Evolutionary conservation across 2,113 vertebrate species (phyloP), one percentile per base, ranked within the genome.

Genomic region (Nicator chloris): DNA sequence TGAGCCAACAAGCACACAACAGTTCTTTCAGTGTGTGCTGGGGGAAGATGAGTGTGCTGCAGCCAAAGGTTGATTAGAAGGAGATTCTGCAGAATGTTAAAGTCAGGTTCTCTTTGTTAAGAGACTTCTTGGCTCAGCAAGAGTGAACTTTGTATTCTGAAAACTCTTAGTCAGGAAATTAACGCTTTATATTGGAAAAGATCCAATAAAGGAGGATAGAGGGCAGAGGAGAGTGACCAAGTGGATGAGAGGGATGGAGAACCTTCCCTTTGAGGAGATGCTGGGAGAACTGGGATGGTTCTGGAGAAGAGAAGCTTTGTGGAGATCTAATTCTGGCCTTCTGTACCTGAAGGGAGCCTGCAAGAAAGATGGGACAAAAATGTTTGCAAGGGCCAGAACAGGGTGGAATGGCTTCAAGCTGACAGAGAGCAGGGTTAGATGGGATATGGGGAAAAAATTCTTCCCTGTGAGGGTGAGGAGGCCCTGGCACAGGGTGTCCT

Each of bases 181-280:
- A 35, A 20, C 0, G 3, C 16, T 68, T 51, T 42, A 0, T 53
- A 0, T 3, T 42, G 70, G 54, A 31, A 26, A 4, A 15, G 30
- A 12, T 35, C 30, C 54, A 35, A 6, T 3, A 20, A 7, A 64
- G 30, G 37, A 17, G 31, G 24, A 42, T 14, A 33, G 37, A 24
- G 49, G 68, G 16, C 24, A 50, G 33, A 37, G 35, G 37, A 49
- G 27, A 8, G 40, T 30, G 47, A 31, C 24, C 23, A 13, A 3
- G 14, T 3, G 21, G 28, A 2, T 18, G 17, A 23, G 47, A 27
- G 40, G 28, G n/a, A 69, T 47, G 54, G 40, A 28, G 10, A 20
- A 40, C 4, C 17, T 76, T 26, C n/a, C 21, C 21, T 13, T 0
- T 4, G 14, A 35, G 42, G 22, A 49, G 23, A 14, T 11, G 18